These are phyloP conservation scores for Zygaena filipendulae DNA, from an alignment of 2,888 invertebrate genomes.

Conservation along the genomic window DNA sequence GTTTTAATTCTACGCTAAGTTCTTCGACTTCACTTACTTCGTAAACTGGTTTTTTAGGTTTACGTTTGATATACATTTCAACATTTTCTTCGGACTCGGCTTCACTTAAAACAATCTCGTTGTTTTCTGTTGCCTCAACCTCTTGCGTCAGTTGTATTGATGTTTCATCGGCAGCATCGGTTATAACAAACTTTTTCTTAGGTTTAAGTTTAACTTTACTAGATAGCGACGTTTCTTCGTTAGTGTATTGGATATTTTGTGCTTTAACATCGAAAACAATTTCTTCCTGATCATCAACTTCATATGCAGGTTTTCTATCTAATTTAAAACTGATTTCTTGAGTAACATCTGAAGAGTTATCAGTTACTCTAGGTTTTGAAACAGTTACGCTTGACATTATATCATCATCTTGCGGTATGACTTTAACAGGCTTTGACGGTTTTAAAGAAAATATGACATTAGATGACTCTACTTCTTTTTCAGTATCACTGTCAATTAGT, in stretches of 20 bases:
- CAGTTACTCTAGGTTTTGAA: constrained; percentile 31
- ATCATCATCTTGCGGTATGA: constrained; percentile 32
- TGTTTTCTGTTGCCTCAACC: constrained; percentile 71
- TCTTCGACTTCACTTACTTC: constrained; percentile 73
- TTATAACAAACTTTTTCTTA: constrained; percentile 65
- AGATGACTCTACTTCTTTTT: constrained; percentile 43
- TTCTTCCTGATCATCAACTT: constrained; percentile 75
- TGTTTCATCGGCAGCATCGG: constrained; percentile 76
- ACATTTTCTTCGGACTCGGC: constrained; percentile 69
- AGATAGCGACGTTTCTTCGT: constrained; percentile 78
- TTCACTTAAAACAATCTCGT: constrained; percentile 75
- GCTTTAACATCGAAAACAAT: constrained; percentile 52
- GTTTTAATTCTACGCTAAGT: constrained; percentile 67
- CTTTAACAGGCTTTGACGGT: constrained; percentile 45
- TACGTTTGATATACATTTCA: constrained; percentile 58
- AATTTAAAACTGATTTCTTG: constrained; percentile 75
- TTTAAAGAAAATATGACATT: constrained; percentile 46
- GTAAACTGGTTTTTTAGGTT: constrained; percentile 63
- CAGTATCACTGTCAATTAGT: constrained; percentile 54
- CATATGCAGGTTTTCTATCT: constrained; percentile 74
- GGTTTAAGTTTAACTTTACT: constrained; percentile 77
- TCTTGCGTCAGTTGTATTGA: constrained; percentile 74
- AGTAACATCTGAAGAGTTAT: constrained; percentile 58
- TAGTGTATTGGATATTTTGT: constrained; percentile 61
- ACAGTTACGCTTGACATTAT: constrained; percentile 43